Evolutionary conservation across 1,140 invertebrate species (phyloP), one percentile per base, ranked within the genome.

Genomic region (Trachymyrmex cornetzi): DNA sequence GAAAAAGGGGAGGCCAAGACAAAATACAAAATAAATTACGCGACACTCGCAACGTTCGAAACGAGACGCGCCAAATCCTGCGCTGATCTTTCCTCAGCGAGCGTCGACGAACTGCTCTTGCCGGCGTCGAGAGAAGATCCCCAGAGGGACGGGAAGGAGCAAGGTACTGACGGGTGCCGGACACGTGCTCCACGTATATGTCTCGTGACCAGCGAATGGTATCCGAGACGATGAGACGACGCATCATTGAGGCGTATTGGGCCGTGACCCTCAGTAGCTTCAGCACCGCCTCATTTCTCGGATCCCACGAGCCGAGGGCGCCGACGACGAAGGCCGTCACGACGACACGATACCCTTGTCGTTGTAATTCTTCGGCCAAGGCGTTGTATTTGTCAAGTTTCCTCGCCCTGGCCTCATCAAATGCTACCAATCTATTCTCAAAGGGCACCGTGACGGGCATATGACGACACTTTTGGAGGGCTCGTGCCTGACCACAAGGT

Each of bases 151-250:
- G 48, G 0, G 16, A 2, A 38, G n/a, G 27, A 38, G 27, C 30
- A 1, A 0, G 1, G 53, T 75, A 75, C 19, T 50, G 34, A 6
- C 77, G 38, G 0, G 27, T 7, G 59, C 59, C 59, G 16, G 3
- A n/a, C 38, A 79, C 77, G 0, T 88, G 87, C 53, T 85, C 44
- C 19, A 88, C n/a, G 16, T 88, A 88, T 0, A 85, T 72, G 66
- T 87, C 64, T 6, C 86, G 4, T 0, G n/a, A n/a, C n/a, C n/a
- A n/a, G n/a, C n/a, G n/a, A n/a, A n/a, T n/a, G n/a, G n/a, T n/a
- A n/a, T n/a, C n/a, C n/a, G n/a, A n/a, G n/a, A n/a, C n/a, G n/a
- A n/a, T n/a, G n/a, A n/a, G n/a, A n/a, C n/a, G n/a, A 61, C 34
- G 59, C 67, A 88, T 74, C 44, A 88, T 9, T 6, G 6, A 38